These are phyloP conservation scores for Arctocebus calabarensis DNA, from an alignment of 2,797 vertebrate genomes.

Conservation along the genomic window DNA sequence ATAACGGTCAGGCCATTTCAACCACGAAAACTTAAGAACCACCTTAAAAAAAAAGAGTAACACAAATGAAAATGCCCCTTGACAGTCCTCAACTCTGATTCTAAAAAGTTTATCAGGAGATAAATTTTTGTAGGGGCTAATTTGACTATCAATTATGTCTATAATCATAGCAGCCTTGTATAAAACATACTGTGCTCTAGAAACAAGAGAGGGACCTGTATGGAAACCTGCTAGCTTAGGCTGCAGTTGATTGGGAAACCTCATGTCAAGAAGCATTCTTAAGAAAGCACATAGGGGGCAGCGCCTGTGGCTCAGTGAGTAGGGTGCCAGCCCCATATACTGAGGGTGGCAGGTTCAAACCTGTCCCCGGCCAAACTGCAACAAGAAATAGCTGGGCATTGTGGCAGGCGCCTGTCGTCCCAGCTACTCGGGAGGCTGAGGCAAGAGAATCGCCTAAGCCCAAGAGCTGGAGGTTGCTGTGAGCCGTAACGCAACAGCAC, in stretches of 20 bases:
- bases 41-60: background rate
- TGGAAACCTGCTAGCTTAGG: background rate
- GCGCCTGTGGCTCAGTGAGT: too few relatives aligned
- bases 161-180: background rate
- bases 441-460: too few relatives aligned
- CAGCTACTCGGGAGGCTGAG: too few relatives aligned
- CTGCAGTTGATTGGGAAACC: background rate
- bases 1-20: background rate
- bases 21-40: background rate
- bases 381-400: too few relatives aligned
- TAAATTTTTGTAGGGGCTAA: background rate
- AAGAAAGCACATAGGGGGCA: too few relatives aligned
- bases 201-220: background rate
- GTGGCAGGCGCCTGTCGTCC: too few relatives aligned
- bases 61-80: background rate
- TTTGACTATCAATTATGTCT: background rate
- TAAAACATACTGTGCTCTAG: background rate
- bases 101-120: background rate
- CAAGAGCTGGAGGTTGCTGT: too few relatives aligned
- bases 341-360: too few relatives aligned
- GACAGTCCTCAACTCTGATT: background rate
- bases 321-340: too few relatives aligned
- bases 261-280: background rate
- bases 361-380: too few relatives aligned
- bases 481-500: too few relatives aligned